Evolutionary conservation across 2,113 vertebrate species (phyloP).

Genomic region (Perognathus longimembris): DNA sequence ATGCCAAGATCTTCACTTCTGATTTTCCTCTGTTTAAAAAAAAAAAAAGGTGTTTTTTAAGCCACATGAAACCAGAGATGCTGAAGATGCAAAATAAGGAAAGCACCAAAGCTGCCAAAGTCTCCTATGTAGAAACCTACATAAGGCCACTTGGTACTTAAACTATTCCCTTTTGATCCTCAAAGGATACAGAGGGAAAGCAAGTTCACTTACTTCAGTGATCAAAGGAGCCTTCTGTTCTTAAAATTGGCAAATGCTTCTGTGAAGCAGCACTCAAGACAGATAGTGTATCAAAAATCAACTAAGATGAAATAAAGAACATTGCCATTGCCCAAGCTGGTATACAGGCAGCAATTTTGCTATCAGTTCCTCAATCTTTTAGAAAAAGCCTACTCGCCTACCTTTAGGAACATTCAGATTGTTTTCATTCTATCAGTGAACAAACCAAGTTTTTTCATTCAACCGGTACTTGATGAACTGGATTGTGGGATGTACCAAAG

Average conservation of each 20-base stretch:
- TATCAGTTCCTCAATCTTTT: conserved; percentile 57
- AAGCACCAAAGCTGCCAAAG: conserved; percentile 7
- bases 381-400: conserved; percentile 58
- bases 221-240: conserved; percentile 59
- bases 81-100: conserved; percentile 56
- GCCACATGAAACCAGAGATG: conserved; percentile 55
- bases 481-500: conserved; percentile 54
- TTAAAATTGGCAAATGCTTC: conserved; percentile 50
- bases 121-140: conserved; percentile 33
- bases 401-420: conserved; percentile 38
- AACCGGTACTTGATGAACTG: conserved; percentile 51
- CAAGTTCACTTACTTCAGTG: conserved; percentile 44
- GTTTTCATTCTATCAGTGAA: conserved; percentile 55
- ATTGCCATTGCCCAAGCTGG: conserved; percentile 63
- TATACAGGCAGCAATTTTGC: conserved; percentile 10
- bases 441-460: conserved; percentile 58
- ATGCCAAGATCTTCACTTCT: conserved; percentile 71
- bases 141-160: conserved; percentile 37
- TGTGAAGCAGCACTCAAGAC: conserved; percentile 54
- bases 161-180: conserved; percentile 11
- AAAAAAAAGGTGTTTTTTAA: conserved; percentile 29
- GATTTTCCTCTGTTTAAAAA: conserved; percentile 39
- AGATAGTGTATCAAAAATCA: conserved; percentile 37
- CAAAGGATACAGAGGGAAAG: conserved; percentile 46
- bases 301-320: conserved; percentile 56